phyloP scores from a whole-genome alignment of 2,113 vertebrate species.

The Colinus virginianus region DNA sequence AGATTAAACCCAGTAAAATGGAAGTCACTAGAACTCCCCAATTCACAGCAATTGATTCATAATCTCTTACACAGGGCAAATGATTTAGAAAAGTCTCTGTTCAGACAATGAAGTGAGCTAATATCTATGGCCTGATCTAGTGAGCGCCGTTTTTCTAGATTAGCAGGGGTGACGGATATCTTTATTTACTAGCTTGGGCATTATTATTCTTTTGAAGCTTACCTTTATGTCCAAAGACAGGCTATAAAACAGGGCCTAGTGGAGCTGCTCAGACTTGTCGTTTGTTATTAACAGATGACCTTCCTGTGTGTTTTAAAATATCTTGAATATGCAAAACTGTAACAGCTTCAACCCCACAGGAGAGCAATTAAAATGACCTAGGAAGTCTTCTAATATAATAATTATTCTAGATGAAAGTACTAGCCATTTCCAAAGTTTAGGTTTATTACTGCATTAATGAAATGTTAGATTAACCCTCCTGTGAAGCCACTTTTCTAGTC shows the following conservation, averaged over 20 bases:
- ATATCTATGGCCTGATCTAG: constrained; percentile 20
- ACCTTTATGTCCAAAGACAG: constrained; percentile 35
- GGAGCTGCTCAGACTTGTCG: neutral
- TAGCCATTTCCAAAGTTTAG: constrained; percentile 15
- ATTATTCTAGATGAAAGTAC: constrained; percentile 26
- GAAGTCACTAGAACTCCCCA: constrained; percentile 38
- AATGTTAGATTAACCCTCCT: neutral
- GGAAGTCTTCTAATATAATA: constrained; percentile 25
- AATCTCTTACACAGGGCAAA: constrained; percentile 50
- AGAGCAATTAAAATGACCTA: constrained; percentile 45
- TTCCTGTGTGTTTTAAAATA: constrained; percentile 46
- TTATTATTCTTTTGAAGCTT: constrained; percentile 30
- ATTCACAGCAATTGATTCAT: constrained; percentile 25
- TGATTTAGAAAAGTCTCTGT: constrained; percentile 59
- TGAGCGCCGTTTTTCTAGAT: constrained; percentile 19
- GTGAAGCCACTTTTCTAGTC: neutral
- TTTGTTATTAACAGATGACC: constrained; percentile 46
- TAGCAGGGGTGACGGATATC: constrained; percentile 23
- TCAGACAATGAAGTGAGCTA: constrained; percentile 14
- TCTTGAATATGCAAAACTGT: constrained; percentile 49
- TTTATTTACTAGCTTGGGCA: constrained; percentile 31
- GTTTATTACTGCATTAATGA: constrained; percentile 19
- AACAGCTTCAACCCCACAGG: constrained; percentile 42
- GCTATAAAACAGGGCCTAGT: neutral
- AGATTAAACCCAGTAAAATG: constrained; percentile 61